A percentile compares a stretch with the other conserved stretches of the same genome.
Evolutionary conservation across 2,113 vertebrate genomes (phyloP).

Genomic region (Psettodes erumei): DNA sequence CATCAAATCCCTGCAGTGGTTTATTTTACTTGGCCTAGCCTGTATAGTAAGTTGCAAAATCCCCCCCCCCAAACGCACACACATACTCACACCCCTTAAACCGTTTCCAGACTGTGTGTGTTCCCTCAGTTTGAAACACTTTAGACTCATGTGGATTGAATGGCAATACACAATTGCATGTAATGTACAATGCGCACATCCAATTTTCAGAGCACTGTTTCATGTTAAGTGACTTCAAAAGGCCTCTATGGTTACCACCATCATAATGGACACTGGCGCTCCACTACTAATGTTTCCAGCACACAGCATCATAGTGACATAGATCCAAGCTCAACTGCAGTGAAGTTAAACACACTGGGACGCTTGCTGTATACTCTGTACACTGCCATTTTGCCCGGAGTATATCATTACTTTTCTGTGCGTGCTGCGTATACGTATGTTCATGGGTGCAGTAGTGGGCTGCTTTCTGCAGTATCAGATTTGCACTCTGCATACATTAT

Average conservation of each 20-base stretch:
- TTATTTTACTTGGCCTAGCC: constrained; percentile 70
- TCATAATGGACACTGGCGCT: constrained; percentile 51
- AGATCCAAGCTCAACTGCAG: constrained; percentile 37
- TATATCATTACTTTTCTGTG: constrained; percentile 25
- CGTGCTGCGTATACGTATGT: constrained; percentile 4
- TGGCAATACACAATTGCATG: constrained; percentile 62
- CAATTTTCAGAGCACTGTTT: constrained; percentile 61
- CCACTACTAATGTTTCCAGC: constrained; percentile 5
- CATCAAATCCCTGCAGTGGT: constrained; percentile 63
- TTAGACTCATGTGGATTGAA: constrained; percentile 55
- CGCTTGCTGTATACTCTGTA: constrained; percentile 28
- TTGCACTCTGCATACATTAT: constrained; percentile 62
- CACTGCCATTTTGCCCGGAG: constrained; percentile 8
- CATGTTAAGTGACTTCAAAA: constrained; percentile 65
- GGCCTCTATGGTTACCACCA: constrained; percentile 55
- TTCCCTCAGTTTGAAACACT: constrained; percentile 59
- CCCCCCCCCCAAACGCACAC: background rate
- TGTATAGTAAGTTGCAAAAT: constrained; percentile 62
- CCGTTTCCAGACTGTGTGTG: constrained; percentile 68
- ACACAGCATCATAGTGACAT: constrained; percentile 27
- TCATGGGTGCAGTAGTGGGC: background rate
- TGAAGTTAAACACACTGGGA: constrained; percentile 37
- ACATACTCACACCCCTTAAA: constrained; percentile 42
- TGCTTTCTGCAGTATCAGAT: constrained; percentile 63
- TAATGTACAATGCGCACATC: constrained; percentile 60